These are phyloP conservation scores for Drosophila sordidula DNA, from an alignment of 2,888 invertebrate genomes.

Conservation along the genomic window DNA sequence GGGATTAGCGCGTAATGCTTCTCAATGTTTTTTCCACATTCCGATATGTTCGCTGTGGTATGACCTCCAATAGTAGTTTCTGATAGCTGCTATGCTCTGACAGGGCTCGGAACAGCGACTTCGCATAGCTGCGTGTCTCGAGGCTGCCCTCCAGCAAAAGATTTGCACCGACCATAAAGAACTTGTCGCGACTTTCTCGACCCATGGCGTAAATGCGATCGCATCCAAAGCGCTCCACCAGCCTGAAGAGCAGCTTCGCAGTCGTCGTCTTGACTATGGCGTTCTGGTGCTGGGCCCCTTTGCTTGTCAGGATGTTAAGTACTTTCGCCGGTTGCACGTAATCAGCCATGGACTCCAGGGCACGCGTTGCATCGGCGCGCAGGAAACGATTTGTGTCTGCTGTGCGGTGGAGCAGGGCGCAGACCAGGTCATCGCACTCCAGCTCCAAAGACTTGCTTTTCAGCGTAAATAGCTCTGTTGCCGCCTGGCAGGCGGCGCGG, in stretches of 20 bases:
- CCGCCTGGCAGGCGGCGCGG: conserved; percentile 92
- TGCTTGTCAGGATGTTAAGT: conserved; percentile 88
- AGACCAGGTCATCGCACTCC: conserved; percentile 94
- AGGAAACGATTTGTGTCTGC: conserved; percentile 98
- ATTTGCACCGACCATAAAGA: conserved; percentile 92
- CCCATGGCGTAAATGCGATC: conserved; percentile 90
- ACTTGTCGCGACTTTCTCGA: conserved; percentile 91
- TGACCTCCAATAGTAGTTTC: conserved; percentile 91
- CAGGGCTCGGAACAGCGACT: conserved; percentile 90
- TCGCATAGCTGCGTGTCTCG: conserved; percentile 93
- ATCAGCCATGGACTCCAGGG: conserved; percentile 93
- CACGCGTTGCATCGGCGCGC: conserved; percentile 92
- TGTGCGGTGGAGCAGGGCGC: conserved; percentile 92
- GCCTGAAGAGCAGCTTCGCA: conserved; percentile 90
- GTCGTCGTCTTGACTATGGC: conserved; percentile 94
- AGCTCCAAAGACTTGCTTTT: conserved; percentile 87
- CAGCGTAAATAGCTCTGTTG: conserved; percentile 91
- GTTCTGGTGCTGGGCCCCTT: conserved; percentile 93
- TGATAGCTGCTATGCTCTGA: conserved; percentile 91
- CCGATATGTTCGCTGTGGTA: conserved; percentile 91
- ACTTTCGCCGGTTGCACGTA: conserved; percentile 90
- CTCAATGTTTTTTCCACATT: conserved; percentile 93
- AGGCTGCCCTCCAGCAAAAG: conserved; percentile 94
- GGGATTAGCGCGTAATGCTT: conserved; percentile 70
- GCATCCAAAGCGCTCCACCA: conserved; percentile 91